phyloP scores from a whole-genome alignment of 37 sponge, comb jelly and placozoan genomes.

The Eunapius fragilis region DNA sequence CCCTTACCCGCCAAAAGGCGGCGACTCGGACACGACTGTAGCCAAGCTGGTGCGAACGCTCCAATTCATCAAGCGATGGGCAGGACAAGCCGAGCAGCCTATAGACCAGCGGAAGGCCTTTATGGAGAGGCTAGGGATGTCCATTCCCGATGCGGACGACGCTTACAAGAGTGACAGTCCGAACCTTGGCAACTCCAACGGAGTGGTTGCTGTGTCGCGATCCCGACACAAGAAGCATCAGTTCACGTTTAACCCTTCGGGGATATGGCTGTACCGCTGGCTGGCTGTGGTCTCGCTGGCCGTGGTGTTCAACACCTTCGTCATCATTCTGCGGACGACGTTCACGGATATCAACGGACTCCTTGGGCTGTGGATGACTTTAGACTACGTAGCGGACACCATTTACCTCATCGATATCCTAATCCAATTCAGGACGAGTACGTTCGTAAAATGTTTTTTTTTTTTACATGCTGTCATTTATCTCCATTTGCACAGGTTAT shows the following conservation, averaged over 20 bases:
- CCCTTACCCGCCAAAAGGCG: background rate
- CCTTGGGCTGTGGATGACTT: constrained; percentile 66
- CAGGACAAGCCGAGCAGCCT: constrained; percentile 16
- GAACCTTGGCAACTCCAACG: background rate
- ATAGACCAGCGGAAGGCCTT: constrained; percentile 38
- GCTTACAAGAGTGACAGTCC: constrained; percentile 12
- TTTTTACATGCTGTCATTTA: too few species aligned
- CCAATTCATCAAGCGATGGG: constrained; percentile 76
- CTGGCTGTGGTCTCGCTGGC: constrained; percentile 76
- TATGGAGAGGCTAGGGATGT: constrained; percentile 44
- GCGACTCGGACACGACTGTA: constrained; percentile 20
- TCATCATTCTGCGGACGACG: constrained; percentile 73
- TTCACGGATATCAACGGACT: constrained; percentile 64
- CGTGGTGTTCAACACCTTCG: constrained; percentile 78
- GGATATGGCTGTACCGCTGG: constrained; percentile 67
- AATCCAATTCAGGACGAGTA: constrained; percentile 78
- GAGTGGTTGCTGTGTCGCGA: background rate
- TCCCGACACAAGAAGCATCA: background rate
- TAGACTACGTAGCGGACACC: constrained; percentile 81
- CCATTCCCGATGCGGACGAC: constrained; percentile 48
- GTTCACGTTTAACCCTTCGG: constrained; percentile 44
- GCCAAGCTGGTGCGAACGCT: constrained; percentile 57
- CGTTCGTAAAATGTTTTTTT: too few species aligned
- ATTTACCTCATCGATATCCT: constrained; percentile 89
- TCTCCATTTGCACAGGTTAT: constrained; percentile 52